A percentile compares a stretch with the other conserved stretches of the same genome.
Conservation (phyloP, 2,797 vertebrate genomes). For the Ptychadena robeensis region DNA sequence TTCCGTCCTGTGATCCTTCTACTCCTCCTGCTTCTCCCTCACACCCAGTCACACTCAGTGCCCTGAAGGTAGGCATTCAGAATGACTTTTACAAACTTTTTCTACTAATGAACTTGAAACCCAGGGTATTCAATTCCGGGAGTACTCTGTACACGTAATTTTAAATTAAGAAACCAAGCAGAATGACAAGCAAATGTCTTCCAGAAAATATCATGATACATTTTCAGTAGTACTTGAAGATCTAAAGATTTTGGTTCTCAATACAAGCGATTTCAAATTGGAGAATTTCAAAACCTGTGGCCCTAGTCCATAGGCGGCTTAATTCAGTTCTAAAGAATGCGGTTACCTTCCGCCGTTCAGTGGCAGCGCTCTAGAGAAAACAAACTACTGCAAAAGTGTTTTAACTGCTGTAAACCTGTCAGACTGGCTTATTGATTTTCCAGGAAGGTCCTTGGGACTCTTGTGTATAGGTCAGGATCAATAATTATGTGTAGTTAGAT, state of each 20-base stretch:
- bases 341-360: not conserved
- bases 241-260: not conserved
- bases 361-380: not conserved
- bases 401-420: not conserved
- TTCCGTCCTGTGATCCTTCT: too few species aligned
- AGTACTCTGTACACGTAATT: too few species aligned
- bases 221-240: not conserved
- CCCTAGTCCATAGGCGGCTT: not conserved
- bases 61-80: too few species aligned
- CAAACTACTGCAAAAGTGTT: not conserved
- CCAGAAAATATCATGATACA: too few species aligned
- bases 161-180: too few species aligned
- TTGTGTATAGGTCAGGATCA: constrained; percentile 1
- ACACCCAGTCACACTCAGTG: too few species aligned
- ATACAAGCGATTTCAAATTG: not conserved
- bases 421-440: not conserved
- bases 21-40: too few species aligned
- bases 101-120: too few species aligned
- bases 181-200: too few species aligned
- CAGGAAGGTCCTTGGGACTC: not conserved
- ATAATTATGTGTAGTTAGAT: constrained; percentile 2
- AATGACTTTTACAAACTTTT: too few species aligned
- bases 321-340: not conserved
- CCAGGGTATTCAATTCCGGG: too few species aligned
- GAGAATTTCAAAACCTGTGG: not conserved